A percentile compares a stretch with the other conserved stretches of the same genome.
Evolutionary conservation across 2,888 invertebrate species (phyloP).

Genomic region (Trichogramma dendrolimi): DNA sequence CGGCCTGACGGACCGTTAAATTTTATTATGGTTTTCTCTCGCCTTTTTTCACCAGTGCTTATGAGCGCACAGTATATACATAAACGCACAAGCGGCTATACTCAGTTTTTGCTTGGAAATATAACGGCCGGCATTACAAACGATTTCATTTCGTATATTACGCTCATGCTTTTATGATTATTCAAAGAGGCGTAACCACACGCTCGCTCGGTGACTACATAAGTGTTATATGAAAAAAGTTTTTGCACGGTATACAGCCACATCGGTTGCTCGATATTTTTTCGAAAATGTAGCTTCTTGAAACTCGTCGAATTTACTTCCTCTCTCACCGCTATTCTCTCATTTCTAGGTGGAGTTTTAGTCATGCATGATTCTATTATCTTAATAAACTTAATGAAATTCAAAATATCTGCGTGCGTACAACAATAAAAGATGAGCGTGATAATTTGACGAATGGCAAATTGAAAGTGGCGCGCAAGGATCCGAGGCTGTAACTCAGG

Average conservation of each 20-base stretch:
- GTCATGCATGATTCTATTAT: too few species aligned
- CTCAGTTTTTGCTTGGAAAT: neutral
- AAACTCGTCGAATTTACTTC: too few species aligned
- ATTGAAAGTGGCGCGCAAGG: conserved; percentile 36
- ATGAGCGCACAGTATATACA: neutral
- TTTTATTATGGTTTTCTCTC: conserved; percentile 43
- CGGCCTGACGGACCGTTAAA: conserved; percentile 45
- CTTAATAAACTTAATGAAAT: too few species aligned
- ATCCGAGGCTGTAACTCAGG: too few species aligned
- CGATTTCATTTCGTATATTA: conserved; percentile 28
- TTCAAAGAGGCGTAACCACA: conserved; percentile 19
- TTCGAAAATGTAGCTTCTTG: neutral
- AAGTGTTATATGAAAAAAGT: too few species aligned
- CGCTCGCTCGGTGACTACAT: too few species aligned
- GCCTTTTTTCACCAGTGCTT: conserved; percentile 3
- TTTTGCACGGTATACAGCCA: neutral
- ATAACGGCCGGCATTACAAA: conserved; percentile 21
- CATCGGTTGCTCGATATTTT: neutral
- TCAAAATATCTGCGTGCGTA: neutral
- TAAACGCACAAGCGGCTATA: neutral
- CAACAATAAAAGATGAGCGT: neutral
- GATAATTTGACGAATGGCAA: conserved; percentile 5
- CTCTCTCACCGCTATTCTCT: too few species aligned
- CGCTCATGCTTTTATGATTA: conserved; percentile 18
- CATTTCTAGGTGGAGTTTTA: too few species aligned